Conservation (phyloP, 2,113 vertebrate species). For the Patagioenas fasciata region DNA sequence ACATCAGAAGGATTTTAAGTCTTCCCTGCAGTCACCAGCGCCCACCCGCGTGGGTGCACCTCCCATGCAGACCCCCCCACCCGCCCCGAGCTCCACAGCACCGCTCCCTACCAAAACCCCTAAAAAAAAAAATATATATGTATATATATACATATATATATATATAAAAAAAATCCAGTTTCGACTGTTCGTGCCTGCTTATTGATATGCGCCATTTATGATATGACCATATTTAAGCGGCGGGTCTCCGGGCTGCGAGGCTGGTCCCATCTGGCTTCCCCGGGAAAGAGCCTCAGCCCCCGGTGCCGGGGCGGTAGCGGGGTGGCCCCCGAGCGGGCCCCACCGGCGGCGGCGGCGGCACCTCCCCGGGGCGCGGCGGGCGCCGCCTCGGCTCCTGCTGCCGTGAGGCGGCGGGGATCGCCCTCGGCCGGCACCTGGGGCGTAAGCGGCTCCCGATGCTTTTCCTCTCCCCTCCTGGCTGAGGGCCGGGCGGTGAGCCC, state of each 20-base stretch:
- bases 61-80: no score
- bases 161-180: no score
- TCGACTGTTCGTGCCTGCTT: not conserved
- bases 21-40: not conserved
- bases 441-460: no score
- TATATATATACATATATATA: no score
- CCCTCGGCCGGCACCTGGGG: not conserved
- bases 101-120: not conserved
- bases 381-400: not conserved
- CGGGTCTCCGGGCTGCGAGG: not conserved
- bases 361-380: not conserved
- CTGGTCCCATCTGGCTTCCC: not conserved
- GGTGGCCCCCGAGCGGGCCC: not conserved
- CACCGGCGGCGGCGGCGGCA: no score
- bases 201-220: not conserved
- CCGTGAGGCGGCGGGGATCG: not conserved
- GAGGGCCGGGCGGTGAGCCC: not conserved
- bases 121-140: no score
- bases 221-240: not conserved
- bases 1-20: not conserved
- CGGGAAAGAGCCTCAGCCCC: not conserved
- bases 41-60: not conserved
- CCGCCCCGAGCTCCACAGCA: not conserved
- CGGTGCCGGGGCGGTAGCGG: not conserved
- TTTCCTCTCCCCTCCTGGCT: not conserved